These are phyloP conservation scores for Xenentodon cancila DNA, from an alignment of 2,797 vertebrate genomes.

Conservation along the genomic window DNA sequence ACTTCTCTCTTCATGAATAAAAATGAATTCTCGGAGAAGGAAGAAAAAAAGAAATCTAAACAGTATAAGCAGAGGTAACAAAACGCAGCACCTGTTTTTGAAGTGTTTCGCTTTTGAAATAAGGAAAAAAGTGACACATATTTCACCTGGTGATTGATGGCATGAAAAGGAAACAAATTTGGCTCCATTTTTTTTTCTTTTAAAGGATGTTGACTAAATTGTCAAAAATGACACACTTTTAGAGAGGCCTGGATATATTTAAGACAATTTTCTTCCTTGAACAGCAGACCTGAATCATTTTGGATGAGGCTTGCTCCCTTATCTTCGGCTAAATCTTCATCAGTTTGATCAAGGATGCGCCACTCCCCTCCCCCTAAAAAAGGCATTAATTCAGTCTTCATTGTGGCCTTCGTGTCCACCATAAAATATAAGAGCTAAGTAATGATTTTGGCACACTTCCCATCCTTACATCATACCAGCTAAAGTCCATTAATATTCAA, in stretches of 20 bases:
- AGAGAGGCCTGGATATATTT: constrained; percentile 7
- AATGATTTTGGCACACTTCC: not conserved
- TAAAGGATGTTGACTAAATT: constrained; percentile 23
- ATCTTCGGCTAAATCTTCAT: no score
- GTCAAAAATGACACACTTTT: constrained; percentile 17
- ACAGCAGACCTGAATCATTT: not conserved
- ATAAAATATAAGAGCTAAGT: not conserved
- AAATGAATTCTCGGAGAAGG: constrained; percentile 58
- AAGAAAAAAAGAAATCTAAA: constrained; percentile 42
- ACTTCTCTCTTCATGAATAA: constrained; percentile 65
- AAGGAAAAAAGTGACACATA: constrained; percentile 34
- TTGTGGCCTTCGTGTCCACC: not conserved
- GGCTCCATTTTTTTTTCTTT: constrained; percentile 21
- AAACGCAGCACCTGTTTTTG: constrained; percentile 53
- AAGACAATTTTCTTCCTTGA: constrained; percentile 1
- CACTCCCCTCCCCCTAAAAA: not conserved
- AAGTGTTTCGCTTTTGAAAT: constrained; percentile 47
- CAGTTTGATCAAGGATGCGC: not conserved
- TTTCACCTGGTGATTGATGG: constrained; percentile 47
- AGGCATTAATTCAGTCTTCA: not conserved
- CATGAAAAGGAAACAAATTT: constrained; percentile 33
- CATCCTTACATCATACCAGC: not conserved
- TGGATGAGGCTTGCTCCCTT: no score
- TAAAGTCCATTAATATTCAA: not conserved
- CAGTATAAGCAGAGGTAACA: constrained; percentile 44